Base-by-base conservation (phyloP, 2,888 invertebrate genomes). In the Drosophila ustulata region DNA sequence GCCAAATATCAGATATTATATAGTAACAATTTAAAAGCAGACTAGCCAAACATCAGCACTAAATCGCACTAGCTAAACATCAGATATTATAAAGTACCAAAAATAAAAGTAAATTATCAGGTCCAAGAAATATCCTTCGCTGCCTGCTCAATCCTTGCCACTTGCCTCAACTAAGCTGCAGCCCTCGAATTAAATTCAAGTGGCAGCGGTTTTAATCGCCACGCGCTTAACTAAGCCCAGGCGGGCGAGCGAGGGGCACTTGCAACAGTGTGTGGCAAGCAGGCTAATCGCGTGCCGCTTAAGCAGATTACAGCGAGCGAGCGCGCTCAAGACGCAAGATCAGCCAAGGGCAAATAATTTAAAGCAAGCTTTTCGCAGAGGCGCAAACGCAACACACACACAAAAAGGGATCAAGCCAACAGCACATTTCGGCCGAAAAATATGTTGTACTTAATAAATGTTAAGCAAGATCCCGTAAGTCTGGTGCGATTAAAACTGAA, bases 401-500 rank as follows among this genome's bases (percentile, higher is more conserved):
- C 75, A 78, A 78, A 78, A 49, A 41, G 13, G 75, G 76, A 73
- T 77, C 76, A 76, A 56, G 4, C 30, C 30, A 69, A 56, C 28
- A 1, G 5, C 41, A 25, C 45, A 23, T 39, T 84, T 87, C 84
- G 5, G 45, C 51, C 32, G 88, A 84, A 87, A 66, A 74, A 74
- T 67, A 41, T 47, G 63, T 18, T 18, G 65, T 78, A 72, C 82
- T 78, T 82, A 84, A 82, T 81, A 81, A 81, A 87, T 84, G 88
- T 84, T 87, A 84, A 84, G 88, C 80, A 85, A 84, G 84, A 87
- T 84, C 85, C 88, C 47, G 82, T 78, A 87, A 84, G 81, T 82
- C 88, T 88, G 84, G 80, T 85, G 82, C 82, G 88, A 85, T 88
- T 85, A 80, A 75, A 65, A 75, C 45, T 61, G 66, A 71, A 81